Evolutionary conservation across 2,797 vertebrate genomes (phyloP).

Genomic region (Bradypodion ventrale): DNA sequence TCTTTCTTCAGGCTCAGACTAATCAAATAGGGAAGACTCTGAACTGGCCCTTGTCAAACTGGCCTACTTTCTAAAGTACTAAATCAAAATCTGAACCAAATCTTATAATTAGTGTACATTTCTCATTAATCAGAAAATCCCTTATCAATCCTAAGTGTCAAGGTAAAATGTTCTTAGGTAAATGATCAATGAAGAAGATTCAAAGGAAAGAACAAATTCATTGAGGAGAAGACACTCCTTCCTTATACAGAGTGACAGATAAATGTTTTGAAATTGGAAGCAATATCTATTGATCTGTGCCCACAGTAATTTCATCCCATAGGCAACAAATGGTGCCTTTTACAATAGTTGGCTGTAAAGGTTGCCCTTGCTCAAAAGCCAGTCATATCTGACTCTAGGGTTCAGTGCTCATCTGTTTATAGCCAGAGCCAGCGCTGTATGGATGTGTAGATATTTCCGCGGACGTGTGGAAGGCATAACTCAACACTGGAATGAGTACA

Average conservation of each 20-base stretch:
- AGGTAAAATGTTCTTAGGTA: too few relatives aligned
- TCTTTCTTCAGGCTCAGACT: neutral
- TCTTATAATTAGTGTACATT: too few relatives aligned
- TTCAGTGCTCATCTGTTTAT: too few relatives aligned
- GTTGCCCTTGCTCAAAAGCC: too few relatives aligned
- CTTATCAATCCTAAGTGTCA: too few relatives aligned
- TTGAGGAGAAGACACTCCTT: neutral
- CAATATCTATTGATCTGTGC: neutral
- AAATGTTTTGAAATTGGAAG: neutral
- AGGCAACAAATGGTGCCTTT: neutral
- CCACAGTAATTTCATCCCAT: neutral
- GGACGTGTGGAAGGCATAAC: too few relatives aligned
- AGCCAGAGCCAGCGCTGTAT: too few relatives aligned
- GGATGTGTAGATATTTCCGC: too few relatives aligned
- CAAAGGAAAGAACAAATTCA: neutral
- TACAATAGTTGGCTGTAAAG: neutral
- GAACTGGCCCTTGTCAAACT: neutral
- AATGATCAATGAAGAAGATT: too few relatives aligned
- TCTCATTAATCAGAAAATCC: neutral
- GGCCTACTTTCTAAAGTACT: neutral
- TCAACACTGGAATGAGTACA: too few relatives aligned
- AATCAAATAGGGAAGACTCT: neutral
- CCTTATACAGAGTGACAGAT: neutral
- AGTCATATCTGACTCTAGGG: too few relatives aligned
- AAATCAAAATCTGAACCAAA: neutral